These are phyloP conservation scores for Stegodyphus mimosarum DNA, from an alignment of 1,140 invertebrate genomes.

Conservation along the genomic window DNA sequence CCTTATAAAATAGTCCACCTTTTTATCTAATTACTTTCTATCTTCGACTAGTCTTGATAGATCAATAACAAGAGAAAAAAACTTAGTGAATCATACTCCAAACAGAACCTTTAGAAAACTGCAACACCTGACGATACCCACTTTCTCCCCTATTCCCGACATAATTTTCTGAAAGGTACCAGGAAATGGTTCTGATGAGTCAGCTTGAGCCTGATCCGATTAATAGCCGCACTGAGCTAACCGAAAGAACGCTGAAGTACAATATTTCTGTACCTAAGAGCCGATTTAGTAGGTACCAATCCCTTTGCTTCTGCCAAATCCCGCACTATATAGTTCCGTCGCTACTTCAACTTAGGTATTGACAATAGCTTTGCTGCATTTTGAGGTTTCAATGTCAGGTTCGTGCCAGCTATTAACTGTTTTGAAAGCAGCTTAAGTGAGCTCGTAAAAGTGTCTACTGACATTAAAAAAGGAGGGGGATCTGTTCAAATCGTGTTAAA, in stretches of 20 bases:
- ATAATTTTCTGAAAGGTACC: constrained; percentile 20
- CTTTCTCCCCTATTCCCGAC: not conserved
- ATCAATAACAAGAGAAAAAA: no score
- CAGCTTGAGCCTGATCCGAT: constrained; percentile 42
- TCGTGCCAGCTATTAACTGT: no score
- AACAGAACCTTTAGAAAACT: not conserved
- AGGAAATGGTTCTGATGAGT: constrained; percentile 31
- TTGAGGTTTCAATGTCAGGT: constrained; percentile 3
- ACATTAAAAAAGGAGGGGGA: no score
- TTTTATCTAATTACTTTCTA: no score
- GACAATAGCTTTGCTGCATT: not conserved
- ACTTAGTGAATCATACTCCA: no score
- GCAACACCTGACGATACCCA: not conserved
- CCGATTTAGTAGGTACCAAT: constrained; percentile 16
- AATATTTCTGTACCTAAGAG: constrained; percentile 20
- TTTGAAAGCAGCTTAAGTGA: no score
- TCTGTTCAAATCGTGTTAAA: no score
- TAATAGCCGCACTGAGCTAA: constrained; percentile 32
- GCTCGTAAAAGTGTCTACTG: no score
- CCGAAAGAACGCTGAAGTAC: constrained; percentile 30
- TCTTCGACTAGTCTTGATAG: no score
- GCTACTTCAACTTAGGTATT: not conserved
- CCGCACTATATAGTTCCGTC: not conserved
- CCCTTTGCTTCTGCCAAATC: constrained; percentile 21
- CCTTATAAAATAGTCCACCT: no score